Conservation (phyloP, 2,113 vertebrate genomes). For the Zootoca vivipara region DNA sequence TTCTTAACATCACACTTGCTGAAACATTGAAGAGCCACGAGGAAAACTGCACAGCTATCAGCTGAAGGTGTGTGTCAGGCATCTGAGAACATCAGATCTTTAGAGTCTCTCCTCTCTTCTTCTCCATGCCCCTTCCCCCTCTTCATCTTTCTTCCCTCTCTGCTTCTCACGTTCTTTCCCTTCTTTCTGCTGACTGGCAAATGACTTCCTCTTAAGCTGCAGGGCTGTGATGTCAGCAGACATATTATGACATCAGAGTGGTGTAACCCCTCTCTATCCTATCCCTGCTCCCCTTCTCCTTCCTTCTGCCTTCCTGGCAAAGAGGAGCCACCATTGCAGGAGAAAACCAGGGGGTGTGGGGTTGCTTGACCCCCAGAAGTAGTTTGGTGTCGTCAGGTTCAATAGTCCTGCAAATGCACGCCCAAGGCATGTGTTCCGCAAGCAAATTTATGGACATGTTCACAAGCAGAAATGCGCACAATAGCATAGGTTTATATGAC, state of each 20-base stretch:
- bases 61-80: background rate
- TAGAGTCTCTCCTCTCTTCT: background rate
- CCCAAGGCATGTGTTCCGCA: background rate
- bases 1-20: background rate
- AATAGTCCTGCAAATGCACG: too few species aligned
- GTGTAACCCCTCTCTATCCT: slow-evolving; percentile 2
- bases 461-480: too few species aligned
- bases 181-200: slow-evolving; percentile 18
- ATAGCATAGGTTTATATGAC: background rate
- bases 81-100: slow-evolving; percentile 3
- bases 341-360: background rate
- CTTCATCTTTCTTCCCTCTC: background rate
- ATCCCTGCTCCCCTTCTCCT: background rate
- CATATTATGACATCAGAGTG: slow-evolving; percentile 25
- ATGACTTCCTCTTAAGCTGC: background rate
- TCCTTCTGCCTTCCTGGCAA: background rate
- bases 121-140: background rate
- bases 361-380: background rate
- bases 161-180: slow-evolving; percentile 3
- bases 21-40: background rate
- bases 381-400: too few species aligned
- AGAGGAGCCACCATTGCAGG: rapidly evolving
- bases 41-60: background rate
- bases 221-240: slow-evolving; percentile 1
- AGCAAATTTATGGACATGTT: background rate